Evolutionary conservation across 2,888 invertebrate species (phyloP), one percentile per base, ranked within the genome.

Genomic region (Metopia argyrocephala): DNA sequence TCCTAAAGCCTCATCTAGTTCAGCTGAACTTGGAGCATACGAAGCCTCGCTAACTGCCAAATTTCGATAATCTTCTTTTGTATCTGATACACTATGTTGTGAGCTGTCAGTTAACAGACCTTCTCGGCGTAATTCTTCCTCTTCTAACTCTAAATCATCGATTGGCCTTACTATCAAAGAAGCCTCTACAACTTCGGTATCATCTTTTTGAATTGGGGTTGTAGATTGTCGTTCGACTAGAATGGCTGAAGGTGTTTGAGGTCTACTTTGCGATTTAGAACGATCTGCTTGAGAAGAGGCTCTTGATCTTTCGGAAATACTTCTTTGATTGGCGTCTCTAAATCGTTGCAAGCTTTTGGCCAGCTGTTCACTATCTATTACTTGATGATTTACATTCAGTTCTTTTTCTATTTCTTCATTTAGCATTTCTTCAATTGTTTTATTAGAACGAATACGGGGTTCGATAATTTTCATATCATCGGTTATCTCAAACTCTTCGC

Each of bases 81-180:
- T 84, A 82, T 88, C 89, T 3, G 88, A 88, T 25, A 89, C 86
- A 62, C 88, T 88, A 7, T 88, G 89, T 52, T 89, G 89, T 2
- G 89, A 89, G 56, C 89, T 88, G 28, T 88, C 88, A 0, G 89
- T 87, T 12, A 88, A 85, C 15, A 88, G 71, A 7, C 89, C 89
- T 61, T 88, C 88, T 0, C 89, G 84, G 0, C 89, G 85, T 15
- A 89, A 79, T 45, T 85, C 89, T 64, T 88, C 88, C 70, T 89
- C 88, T 52, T 88, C 88, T 57, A 89, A 81, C 76, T 89, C 89
- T 46, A 92, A 91, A 64, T 92, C 92, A 85, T 93, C 92, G 83
- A 94, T 92, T 12, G 93, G 94, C 84, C 94, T 92, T 21, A 94
- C 94, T 15, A 94, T 92, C 56, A 94, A 88, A 5, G 93, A 92